These are phyloP conservation scores for Cnemophilus loriae DNA, from an alignment of 2,113 vertebrate species.

Conservation along the genomic window DNA sequence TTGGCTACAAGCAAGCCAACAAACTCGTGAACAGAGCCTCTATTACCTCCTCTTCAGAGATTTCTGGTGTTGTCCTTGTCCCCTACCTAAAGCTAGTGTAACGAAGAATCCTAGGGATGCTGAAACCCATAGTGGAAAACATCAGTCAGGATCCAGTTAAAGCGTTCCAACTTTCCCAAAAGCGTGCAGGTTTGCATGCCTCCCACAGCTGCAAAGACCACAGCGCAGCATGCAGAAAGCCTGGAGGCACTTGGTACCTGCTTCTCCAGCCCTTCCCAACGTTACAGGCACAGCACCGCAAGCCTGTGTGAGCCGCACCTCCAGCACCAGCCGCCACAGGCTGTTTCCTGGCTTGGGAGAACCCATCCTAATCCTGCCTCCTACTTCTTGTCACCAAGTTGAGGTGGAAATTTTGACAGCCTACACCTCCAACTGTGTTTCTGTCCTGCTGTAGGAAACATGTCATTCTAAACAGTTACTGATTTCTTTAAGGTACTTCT, in stretches of 20 bases:
- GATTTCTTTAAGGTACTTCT: neutral
- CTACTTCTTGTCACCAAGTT: neutral
- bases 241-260: neutral
- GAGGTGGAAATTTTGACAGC: neutral
- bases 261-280: neutral
- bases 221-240: rapidly evolving
- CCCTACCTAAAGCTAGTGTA: neutral
- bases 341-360: neutral
- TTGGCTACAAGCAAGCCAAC: neutral
- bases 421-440: neutral
- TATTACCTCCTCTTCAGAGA: neutral
- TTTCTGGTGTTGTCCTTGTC: neutral
- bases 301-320: neutral
- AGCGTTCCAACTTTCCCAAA: neutral
- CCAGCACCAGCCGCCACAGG: neutral
- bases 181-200: rapidly evolving
- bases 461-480: neutral
- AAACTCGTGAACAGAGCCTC: neutral
- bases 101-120: neutral
- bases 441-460: neutral
- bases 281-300: neutral
- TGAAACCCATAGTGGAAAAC: neutral
- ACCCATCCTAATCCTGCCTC: neutral
- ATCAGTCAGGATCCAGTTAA: neutral
- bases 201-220: neutral